Percentiles rank a stretch among this genome's conserved stretches.
Conservation (phyloP, 64 coral and sea anemone genomes). For the Acropora tenuis region DNA sequence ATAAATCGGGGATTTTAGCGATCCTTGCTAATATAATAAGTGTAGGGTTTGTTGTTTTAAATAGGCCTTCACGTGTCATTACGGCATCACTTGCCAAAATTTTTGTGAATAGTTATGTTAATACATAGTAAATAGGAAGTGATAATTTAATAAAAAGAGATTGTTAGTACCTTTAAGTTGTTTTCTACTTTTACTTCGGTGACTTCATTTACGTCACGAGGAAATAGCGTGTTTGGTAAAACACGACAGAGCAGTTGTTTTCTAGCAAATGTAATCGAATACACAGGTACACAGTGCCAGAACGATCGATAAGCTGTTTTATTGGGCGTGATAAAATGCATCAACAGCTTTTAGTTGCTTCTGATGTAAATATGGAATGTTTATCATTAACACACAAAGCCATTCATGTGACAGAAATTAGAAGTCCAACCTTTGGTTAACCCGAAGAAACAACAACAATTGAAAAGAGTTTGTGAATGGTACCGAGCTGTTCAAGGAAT, state of each 20-base stretch:
- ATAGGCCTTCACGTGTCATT: neutral
- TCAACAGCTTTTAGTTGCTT: no score
- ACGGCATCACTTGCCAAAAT: slow-evolving; percentile 29
- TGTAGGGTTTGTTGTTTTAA: slow-evolving; percentile 23
- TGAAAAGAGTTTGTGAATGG: no score
- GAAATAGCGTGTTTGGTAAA: no score
- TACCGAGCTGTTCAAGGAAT: no score
- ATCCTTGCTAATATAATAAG: neutral
- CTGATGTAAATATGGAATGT: no score
- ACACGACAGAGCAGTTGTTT: no score
- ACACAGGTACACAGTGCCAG: neutral
- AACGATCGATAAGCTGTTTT: neutral
- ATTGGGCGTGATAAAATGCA: neutral
- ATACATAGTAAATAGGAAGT: slow-evolving; percentile 6
- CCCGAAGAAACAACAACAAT: no score
- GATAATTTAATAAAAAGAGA: neutral
- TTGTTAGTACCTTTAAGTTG: neutral
- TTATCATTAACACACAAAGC: no score
- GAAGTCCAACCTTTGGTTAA: no score
- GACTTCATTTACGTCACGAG: neutral
- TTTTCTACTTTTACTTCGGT: neutral
- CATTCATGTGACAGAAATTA: no score
- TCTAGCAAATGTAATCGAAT: no score
- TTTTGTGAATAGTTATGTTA: neutral
- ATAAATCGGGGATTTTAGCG: neutral